Percentiles rank a stretch among this genome's conserved stretches.
phyloP scores from a whole-genome alignment of 1,140 invertebrate genomes.

The Drosophila bifasciata region DNA sequence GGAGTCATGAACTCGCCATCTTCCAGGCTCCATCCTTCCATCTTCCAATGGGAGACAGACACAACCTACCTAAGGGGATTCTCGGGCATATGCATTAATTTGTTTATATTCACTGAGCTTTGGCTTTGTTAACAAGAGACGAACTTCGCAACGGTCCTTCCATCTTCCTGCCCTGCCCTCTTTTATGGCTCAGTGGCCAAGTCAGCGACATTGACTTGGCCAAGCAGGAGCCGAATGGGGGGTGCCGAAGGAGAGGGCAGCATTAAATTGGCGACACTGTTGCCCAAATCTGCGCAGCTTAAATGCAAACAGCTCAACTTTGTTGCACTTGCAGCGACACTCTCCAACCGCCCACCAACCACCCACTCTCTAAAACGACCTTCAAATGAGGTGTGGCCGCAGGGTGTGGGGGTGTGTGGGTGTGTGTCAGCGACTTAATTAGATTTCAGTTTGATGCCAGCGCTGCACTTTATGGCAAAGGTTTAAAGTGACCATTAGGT shows the following conservation, averaged over 20 bases:
- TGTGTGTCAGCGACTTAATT: constrained; percentile 56
- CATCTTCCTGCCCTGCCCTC: neutral
- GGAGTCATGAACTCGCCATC: constrained; percentile 5
- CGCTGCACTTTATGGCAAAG: constrained; percentile 45
- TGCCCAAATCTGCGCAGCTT: constrained; percentile 73
- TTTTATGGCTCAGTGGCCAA: constrained; percentile 58
- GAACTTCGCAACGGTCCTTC: constrained; percentile 24
- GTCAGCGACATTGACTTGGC: constrained; percentile 27
- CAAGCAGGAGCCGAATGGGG: neutral
- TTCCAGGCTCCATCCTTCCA: constrained; percentile 4
- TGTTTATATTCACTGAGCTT: constrained; percentile 55
- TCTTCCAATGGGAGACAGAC: constrained; percentile 27
- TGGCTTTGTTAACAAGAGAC: constrained; percentile 49
- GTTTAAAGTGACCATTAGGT: constrained; percentile 52
- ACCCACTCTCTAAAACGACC: constrained; percentile 52
- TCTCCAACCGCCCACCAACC: neutral
- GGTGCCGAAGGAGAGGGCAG: neutral
- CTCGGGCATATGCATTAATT: constrained; percentile 61
- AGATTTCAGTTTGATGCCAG: constrained; percentile 61
- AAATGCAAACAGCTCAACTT: constrained; percentile 69
- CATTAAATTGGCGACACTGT: constrained; percentile 75
- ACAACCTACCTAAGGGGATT: constrained; percentile 31
- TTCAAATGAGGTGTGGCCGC: constrained; percentile 50
- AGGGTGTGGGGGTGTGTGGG: constrained; percentile 8
- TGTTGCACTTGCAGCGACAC: constrained; percentile 59